Percentiles rank a stretch among this genome's conserved stretches.
phyloP scores from a whole-genome alignment of 2,797 vertebrate genomes.

The Gobio occitaniae region DNA sequence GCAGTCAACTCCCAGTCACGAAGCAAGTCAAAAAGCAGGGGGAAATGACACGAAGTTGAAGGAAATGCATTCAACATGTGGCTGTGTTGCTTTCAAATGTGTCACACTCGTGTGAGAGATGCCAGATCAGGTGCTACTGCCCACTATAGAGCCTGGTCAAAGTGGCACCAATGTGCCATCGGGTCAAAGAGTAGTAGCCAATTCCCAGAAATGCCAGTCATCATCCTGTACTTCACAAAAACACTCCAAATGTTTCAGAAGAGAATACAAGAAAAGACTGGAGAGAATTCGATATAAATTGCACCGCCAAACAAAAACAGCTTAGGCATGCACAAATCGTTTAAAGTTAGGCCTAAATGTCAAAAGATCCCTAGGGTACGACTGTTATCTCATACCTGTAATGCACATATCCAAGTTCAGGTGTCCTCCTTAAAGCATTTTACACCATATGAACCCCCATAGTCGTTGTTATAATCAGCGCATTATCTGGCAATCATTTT shows the following conservation, averaged over 20 bases:
- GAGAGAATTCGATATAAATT: conserved; percentile 18
- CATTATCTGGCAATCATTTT: conserved; percentile 12
- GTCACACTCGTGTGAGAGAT: conserved; percentile 51
- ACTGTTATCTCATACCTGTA: neutral
- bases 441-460: neutral
- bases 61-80: conserved; percentile 1
- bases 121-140: conserved; percentile 33
- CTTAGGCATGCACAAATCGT: neutral
- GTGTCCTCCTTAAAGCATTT: neutral
- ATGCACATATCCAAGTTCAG: conserved; percentile 5
- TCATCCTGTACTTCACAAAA: conserved; percentile 40
- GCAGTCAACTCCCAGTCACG: neutral
- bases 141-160: conserved; percentile 48
- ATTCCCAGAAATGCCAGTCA: conserved; percentile 48
- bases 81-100: conserved; percentile 35
- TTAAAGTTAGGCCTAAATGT: neutral
- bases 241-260: conserved; percentile 55
- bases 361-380: conserved; percentile 8
- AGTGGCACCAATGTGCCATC: conserved; percentile 53
- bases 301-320: neutral
- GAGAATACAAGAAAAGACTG: conserved; percentile 16
- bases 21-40: neutral
- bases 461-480: neutral
- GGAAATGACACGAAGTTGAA: neutral
- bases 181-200: conserved; percentile 44